A percentile compares a stretch with the other conserved stretches of the same genome.
Evolutionary conservation across 2,888 invertebrate species (phyloP).

Genomic region (Nomada lathburiana): DNA sequence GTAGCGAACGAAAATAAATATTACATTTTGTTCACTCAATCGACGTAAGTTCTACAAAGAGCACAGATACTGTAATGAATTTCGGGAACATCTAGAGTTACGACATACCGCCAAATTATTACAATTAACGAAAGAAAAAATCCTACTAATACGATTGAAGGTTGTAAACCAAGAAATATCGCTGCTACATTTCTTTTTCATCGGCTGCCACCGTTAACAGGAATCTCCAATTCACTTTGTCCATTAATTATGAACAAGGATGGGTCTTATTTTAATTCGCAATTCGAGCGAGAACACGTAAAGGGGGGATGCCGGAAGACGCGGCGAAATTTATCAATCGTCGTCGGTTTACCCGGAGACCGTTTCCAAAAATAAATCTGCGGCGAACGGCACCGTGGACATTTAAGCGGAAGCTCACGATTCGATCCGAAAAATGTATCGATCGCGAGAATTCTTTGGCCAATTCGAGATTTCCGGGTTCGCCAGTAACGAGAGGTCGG

Average conservation of each 20-base stretch:
- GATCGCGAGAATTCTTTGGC: constrained; percentile 31
- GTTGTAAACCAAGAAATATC: too few relatives aligned
- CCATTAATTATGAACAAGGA: neutral
- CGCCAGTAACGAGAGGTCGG: constrained; percentile 30
- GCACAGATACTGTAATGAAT: too few relatives aligned
- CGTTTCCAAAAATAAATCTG: constrained; percentile 59
- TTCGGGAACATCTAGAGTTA: too few relatives aligned
- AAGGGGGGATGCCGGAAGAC: constrained; percentile 18
- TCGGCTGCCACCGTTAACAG: too few relatives aligned
- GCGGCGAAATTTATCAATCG: constrained; percentile 41
- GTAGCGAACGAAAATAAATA: too few relatives aligned
- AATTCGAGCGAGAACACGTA: neutral
- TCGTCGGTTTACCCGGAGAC: constrained; percentile 47
- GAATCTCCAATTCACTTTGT: neutral
- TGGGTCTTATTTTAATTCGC: neutral
- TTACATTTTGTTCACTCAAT: too few relatives aligned
- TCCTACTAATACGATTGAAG: too few relatives aligned
- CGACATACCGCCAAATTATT: too few relatives aligned
- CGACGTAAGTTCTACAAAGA: too few relatives aligned
- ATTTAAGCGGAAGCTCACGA: constrained; percentile 10
- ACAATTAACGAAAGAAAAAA: too few relatives aligned
- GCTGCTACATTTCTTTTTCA: too few relatives aligned
- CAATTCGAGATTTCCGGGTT: constrained; percentile 45
- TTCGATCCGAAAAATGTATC: constrained; percentile 44
- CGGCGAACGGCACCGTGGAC: constrained; percentile 7